Conservation (phyloP, 2,888 invertebrate species). For the Ashinkailepas kermadecensis region DNA sequence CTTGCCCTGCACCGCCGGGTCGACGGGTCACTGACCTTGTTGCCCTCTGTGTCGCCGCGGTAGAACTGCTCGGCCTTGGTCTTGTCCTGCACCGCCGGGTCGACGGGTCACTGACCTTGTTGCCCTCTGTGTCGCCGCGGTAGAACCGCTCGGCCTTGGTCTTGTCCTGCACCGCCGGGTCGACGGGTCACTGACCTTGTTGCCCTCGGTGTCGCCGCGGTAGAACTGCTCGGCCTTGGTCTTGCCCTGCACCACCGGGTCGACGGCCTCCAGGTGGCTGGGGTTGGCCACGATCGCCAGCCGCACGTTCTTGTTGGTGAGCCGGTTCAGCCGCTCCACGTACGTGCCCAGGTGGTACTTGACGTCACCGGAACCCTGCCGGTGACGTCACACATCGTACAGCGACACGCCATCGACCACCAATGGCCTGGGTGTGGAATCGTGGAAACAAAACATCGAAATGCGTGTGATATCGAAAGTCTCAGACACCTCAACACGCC, state of each 20-base stretch:
- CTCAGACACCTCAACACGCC: too few relatives aligned
- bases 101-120: constrained; percentile 50
- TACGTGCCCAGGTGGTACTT: constrained; percentile 87
- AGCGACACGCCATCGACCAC: too few relatives aligned
- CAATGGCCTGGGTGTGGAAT: too few relatives aligned
- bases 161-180: too few relatives aligned
- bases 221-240: constrained; percentile 93
- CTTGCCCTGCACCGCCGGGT: too few relatives aligned
- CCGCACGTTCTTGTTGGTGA: constrained; percentile 84
- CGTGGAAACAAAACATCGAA: too few relatives aligned
- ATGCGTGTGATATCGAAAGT: too few relatives aligned
- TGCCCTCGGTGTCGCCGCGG: constrained; percentile 82
- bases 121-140: too few relatives aligned
- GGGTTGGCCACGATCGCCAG: constrained; percentile 86
- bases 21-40: too few relatives aligned
- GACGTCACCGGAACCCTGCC: constrained; percentile 77
- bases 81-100: constrained; percentile 92
- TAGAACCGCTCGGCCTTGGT: too few relatives aligned
- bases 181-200: constrained; percentile 53
- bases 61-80: constrained; percentile 74
- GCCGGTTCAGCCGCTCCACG: constrained; percentile 82
- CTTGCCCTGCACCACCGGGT: constrained; percentile 87
- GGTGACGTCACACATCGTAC: too few relatives aligned
- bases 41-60: too few relatives aligned
- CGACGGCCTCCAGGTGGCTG: constrained; percentile 87